Conservation (phyloP, 2,797 vertebrate genomes). For the Distichodus sexfasciatus region DNA sequence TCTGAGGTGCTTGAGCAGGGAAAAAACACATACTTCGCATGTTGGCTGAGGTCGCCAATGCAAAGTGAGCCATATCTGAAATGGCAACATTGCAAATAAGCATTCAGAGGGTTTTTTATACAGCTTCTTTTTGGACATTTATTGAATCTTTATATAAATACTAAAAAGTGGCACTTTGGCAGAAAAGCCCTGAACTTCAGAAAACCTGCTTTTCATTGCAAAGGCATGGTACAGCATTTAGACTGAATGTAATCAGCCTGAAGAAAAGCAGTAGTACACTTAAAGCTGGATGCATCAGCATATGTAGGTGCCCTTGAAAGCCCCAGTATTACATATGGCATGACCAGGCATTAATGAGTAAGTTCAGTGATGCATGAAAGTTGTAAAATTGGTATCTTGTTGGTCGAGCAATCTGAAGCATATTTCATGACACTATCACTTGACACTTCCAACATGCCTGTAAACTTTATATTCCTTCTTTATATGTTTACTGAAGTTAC, state of each 20-base stretch:
- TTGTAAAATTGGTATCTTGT: no score
- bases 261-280: slow-evolving; percentile 41
- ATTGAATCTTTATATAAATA: slow-evolving; percentile 52
- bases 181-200: slow-evolving; percentile 41
- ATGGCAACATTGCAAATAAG: slow-evolving; percentile 63
- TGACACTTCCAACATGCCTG: no score
- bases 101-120: slow-evolving; percentile 59
- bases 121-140: slow-evolving; percentile 44
- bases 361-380: slow-evolving; percentile 12
- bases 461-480: no score
- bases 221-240: slow-evolving; percentile 62
- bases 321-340: slow-evolving; percentile 5
- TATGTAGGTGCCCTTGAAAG: slow-evolving; percentile 35
- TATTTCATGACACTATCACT: no score
- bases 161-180: slow-evolving; percentile 52
- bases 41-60: slow-evolving; percentile 58
- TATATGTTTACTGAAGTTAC: no score
- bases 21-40: slow-evolving; percentile 63
- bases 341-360: slow-evolving; percentile 33
- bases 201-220: slow-evolving; percentile 57
- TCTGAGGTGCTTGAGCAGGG: slow-evolving; percentile 55
- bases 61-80: slow-evolving; percentile 57
- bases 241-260: slow-evolving; percentile 56
- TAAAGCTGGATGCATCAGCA: slow-evolving; percentile 46
- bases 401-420: no score